phyloP scores from a whole-genome alignment of 2,888 invertebrate species.

The Nipponacmea schrenckii region DNA sequence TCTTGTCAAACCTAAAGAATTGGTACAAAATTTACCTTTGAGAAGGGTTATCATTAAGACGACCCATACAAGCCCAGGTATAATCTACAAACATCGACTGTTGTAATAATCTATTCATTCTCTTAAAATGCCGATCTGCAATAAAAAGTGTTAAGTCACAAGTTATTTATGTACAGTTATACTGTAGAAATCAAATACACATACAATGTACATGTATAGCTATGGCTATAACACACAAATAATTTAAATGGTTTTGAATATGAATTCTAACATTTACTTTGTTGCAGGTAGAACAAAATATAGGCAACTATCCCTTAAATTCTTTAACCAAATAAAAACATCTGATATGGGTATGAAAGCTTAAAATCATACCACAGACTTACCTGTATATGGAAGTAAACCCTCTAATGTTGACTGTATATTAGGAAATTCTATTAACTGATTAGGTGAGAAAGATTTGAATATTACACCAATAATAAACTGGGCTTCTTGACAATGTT shows the following conservation, averaged over 20 bases:
- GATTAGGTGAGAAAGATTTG: conserved; percentile 74
- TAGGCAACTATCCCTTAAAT: too few species aligned
- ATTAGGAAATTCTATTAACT: conserved; percentile 74
- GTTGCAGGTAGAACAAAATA: too few species aligned
- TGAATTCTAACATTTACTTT: too few species aligned
- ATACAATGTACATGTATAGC: neutral
- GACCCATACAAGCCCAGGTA: conserved; percentile 71
- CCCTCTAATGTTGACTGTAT: conserved; percentile 79
- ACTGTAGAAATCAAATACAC: neutral
- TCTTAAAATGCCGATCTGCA: conserved; percentile 68
- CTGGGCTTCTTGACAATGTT: conserved; percentile 75
- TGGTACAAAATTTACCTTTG: too few species aligned
- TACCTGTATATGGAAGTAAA: conserved; percentile 83
- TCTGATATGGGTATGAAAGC: too few species aligned
- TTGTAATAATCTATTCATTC: conserved; percentile 78
- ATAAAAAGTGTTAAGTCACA: conserved; percentile 15
- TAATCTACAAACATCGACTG: conserved; percentile 86
- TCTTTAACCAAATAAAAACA: too few species aligned
- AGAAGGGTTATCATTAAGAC: neutral
- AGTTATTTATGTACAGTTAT: neutral
- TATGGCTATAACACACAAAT: too few species aligned
- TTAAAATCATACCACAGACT: neutral
- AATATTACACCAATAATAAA: conserved; percentile 80
- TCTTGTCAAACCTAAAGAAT: too few species aligned
- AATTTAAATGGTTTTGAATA: too few species aligned